Evolutionary conservation across 2,113 vertebrate genomes (phyloP), one percentile per base, ranked within the genome.

Genomic region (Oncorhynchus masou): DNA sequence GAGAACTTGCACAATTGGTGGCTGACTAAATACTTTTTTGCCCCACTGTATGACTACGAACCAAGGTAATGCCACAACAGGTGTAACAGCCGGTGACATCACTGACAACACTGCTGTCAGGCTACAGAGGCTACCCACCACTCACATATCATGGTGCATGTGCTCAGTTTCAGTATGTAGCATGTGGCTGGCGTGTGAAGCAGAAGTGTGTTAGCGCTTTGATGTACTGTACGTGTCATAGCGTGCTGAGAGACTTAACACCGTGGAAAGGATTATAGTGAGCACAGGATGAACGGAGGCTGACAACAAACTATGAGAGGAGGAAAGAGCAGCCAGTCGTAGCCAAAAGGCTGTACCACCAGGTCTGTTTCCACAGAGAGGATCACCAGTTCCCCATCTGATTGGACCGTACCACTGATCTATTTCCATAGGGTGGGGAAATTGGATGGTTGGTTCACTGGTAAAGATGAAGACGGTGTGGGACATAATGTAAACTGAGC

Each of bases 251-350:
- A 20, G 79, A 79, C 81, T 74, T 57, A 79, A 83, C 80, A 81
- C 70, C 82, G 81, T 74, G 45, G 83, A 86, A 5, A 88, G 85
- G 87, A 91, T 91, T 89, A 88, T 81, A 81, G 81, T 64, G 70
- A 76, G 83, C 74, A n/a, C 76, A 73, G 86, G 86, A 88, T 89
- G 84, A 88, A 80, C 78, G 3, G 71, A 69, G 78, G 72, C 77
- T 75, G 77, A 83, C 83, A 83, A 83, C 79, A 83, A 11, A 67
- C 86, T 83, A 83, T 67, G 82, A 68, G 29, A 20, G 59, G 29
- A 51, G 12, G 31, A 88, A 91, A 90, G 83, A 81, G 84, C 82
- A 83, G 77, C 80, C 74, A 64, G 79, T 78, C 83, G 67, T 77
- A 60, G 49, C 49, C 49, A 51, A 27, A 3, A 15, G 65, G 27